A percentile compares a stretch with the other conserved stretches of the same genome.
Evolutionary conservation across 2,888 invertebrate species (phyloP).

Genomic region (Eilema griseolum): DNA sequence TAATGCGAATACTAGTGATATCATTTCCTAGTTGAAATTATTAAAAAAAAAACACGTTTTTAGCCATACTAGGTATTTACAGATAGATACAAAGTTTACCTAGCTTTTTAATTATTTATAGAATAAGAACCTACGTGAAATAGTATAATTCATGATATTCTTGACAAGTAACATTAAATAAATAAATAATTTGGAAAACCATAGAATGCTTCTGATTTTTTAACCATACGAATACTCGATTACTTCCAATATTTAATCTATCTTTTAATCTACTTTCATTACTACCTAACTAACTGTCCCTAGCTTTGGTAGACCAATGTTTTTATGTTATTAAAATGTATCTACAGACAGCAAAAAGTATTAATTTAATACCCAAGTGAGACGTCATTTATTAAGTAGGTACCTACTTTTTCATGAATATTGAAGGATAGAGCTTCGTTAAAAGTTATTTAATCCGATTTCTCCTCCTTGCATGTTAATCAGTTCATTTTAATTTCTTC

Average conservation of each 20-base stretch:
- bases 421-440: constrained; percentile 66
- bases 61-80: too few relatives aligned
- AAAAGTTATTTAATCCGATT: constrained; percentile 71
- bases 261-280: neutral
- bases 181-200: neutral
- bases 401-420: constrained; percentile 65
- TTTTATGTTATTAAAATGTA: constrained; percentile 34
- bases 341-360: constrained; percentile 36
- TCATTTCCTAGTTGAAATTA: too few relatives aligned
- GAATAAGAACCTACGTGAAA: too few relatives aligned
- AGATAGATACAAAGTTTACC: too few relatives aligned
- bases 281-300: neutral
- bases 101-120: too few relatives aligned
- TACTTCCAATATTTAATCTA: neutral
- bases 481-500: constrained; percentile 59
- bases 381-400: constrained; percentile 57
- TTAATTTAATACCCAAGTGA: constrained; percentile 45
- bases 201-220: neutral
- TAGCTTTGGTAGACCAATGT: constrained; percentile 14
- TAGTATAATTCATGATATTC: too few relatives aligned
- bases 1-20: neutral
- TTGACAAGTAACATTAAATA: neutral
- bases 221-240: neutral
- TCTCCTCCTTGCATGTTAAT: constrained; percentile 62
- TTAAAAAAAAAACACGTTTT: too few relatives aligned